Conservation (phyloP, 2,888 invertebrate genomes). For the Athetis lepigone region DNA sequence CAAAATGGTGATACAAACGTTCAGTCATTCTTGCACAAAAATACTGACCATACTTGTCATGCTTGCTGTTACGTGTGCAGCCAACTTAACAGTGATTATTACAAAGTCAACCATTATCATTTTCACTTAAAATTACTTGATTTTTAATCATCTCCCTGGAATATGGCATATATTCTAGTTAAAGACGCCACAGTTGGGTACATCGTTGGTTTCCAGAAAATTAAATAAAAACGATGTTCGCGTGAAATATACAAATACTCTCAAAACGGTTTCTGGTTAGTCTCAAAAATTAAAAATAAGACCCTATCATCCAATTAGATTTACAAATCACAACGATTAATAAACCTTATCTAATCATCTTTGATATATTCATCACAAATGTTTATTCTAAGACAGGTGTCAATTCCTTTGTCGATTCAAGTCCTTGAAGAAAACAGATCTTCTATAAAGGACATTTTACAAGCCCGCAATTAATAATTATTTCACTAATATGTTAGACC, state of each 20-base stretch:
- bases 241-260: conserved; percentile 15
- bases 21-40: no score
- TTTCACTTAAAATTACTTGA: conserved; percentile 49
- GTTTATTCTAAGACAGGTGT: conserved; percentile 34
- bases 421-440: conserved; percentile 6
- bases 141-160: conserved; percentile 28
- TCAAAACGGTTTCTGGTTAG: conserved; percentile 12
- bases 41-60: no score
- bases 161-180: conserved; percentile 17
- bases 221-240: conserved; percentile 29
- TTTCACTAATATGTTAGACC: conserved; percentile 45
- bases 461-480: conserved; percentile 21
- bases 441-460: conserved; percentile 15
- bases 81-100: conserved; percentile 18
- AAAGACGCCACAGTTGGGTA: not conserved
- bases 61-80: no score
- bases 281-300: conserved; percentile 24
- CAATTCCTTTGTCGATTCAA: conserved; percentile 38
- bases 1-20: no score
- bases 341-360: conserved; percentile 44
- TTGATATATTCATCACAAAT: conserved; percentile 51
- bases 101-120: conserved; percentile 12
- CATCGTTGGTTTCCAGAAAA: not conserved
- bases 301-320: conserved; percentile 20
- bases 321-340: conserved; percentile 38